Percentiles rank a stretch among this genome's conserved stretches.
These are phyloP conservation scores for Gorsachius magnificus DNA, from an alignment of 2,797 vertebrate genomes.

Conservation along the genomic window DNA sequence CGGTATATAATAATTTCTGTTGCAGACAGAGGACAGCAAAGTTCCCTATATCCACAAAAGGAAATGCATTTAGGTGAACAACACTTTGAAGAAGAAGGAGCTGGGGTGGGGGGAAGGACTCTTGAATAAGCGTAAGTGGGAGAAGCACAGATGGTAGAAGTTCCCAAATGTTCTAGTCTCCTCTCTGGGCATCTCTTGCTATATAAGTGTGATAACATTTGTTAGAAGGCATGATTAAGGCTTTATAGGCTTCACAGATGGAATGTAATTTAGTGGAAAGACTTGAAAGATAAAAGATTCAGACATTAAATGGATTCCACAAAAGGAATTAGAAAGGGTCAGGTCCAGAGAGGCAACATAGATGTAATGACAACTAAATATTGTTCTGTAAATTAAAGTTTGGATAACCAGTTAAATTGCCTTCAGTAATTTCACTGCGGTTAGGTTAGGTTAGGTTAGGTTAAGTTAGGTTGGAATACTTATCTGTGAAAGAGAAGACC, in stretches of 20 bases:
- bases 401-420: neutral
- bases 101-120: neutral
- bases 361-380: neutral
- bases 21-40: neutral
- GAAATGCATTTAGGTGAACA: neutral
- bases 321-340: neutral
- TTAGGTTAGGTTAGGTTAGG: too few relatives aligned
- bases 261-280: conserved; percentile 24
- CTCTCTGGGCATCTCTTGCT: conserved; percentile 36
- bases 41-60: neutral
- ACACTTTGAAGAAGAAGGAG: neutral
- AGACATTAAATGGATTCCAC: neutral
- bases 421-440: neutral
- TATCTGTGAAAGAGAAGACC: neutral
- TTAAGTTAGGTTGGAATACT: neutral
- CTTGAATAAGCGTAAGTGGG: conserved; percentile 10
- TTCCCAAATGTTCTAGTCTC: conserved; percentile 47
- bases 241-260: conserved; percentile 40
- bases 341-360: neutral
- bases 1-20: neutral
- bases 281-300: conserved; percentile 4
- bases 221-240: conserved; percentile 49
- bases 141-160: conserved; percentile 48
- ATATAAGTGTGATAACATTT: conserved; percentile 46
- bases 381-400: neutral